Evolutionary conservation across 2,888 invertebrate genomes (phyloP).

Genomic region (Teleiodes luculella): DNA sequence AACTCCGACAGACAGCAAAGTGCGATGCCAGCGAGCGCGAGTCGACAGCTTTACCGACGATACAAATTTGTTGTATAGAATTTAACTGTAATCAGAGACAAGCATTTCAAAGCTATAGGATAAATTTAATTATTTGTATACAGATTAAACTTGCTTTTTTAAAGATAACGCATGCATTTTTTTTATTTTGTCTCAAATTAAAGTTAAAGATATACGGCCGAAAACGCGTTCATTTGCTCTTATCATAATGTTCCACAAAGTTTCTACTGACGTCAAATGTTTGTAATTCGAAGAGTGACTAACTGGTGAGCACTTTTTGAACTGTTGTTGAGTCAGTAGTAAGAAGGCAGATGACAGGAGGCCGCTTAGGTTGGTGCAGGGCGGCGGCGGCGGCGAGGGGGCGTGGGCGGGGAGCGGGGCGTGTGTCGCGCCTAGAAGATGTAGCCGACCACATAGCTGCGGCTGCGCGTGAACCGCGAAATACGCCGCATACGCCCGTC

Average conservation of each 20-base stretch:
- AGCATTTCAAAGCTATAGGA: neutral
- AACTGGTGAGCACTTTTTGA: too few species aligned
- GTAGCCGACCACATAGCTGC: slow-evolving; percentile 90
- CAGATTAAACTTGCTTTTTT: too few species aligned
- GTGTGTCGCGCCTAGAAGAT: slow-evolving; percentile 32
- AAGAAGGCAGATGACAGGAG: neutral
- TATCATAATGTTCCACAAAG: too few species aligned
- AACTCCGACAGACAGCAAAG: slow-evolving; percentile 13
- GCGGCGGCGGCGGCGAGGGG: neutral
- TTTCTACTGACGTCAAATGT: too few species aligned
- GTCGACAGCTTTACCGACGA: neutral
- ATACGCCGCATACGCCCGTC: slow-evolving; percentile 87
- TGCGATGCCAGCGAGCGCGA: slow-evolving; percentile 26
- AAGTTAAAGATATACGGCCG: neutral
- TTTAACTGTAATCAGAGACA: neutral
- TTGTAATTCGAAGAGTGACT: too few species aligned
- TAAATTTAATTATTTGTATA: too few species aligned
- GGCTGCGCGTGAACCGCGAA: slow-evolving; percentile 85
- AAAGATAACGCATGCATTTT: too few species aligned
- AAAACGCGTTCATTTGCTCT: too few species aligned
- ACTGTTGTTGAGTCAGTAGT: neutral
- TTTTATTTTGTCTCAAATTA: neutral
- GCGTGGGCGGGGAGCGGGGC: neutral
- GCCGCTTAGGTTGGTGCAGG: neutral
- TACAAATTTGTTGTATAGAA: neutral